A percentile compares a stretch with the other conserved stretches of the same genome.
phyloP scores from a whole-genome alignment of 2,888 invertebrate species.

The Yponomeuta malinellus region DNA sequence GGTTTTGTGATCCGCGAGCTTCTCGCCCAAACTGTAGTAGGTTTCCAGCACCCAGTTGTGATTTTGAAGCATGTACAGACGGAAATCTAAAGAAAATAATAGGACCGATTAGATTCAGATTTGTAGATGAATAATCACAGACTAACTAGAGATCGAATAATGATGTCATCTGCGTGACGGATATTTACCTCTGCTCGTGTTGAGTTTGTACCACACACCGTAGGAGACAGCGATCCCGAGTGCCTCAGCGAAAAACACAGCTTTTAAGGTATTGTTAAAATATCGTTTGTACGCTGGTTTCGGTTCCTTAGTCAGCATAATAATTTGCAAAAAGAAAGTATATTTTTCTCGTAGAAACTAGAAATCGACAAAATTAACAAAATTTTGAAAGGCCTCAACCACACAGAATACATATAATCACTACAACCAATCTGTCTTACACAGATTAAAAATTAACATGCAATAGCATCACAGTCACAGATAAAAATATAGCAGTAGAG shows the following conservation, averaged over 20 bases:
- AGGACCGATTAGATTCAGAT: neutral
- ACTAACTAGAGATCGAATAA: neutral
- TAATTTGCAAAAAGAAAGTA: conserved; percentile 25
- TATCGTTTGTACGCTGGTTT: conserved; percentile 71
- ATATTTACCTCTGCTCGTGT: conserved; percentile 80
- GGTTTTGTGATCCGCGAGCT: conserved; percentile 65
- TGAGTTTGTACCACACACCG: conserved; percentile 80
- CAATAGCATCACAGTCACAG: no score
- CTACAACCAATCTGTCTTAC: no score
- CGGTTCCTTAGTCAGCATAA: conserved; percentile 81
- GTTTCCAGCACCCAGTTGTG: conserved; percentile 79
- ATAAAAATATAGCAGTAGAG: no score
- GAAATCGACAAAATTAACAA: no score
- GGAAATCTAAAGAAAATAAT: conserved; percentile 76
- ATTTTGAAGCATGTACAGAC: conserved; percentile 80
- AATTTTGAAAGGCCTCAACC: no score
- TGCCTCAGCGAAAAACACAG: conserved; percentile 77
- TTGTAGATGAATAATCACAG: neutral
- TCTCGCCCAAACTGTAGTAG: conserved; percentile 83
- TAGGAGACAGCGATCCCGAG: conserved; percentile 76
- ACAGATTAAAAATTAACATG: no score
- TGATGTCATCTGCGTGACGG: neutral
- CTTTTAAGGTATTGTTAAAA: conserved; percentile 70
- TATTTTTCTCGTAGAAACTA: neutral
- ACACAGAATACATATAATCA: no score